phyloP scores from a whole-genome alignment of 2,797 vertebrate genomes.

The Macroramphosus scolopax region DNA sequence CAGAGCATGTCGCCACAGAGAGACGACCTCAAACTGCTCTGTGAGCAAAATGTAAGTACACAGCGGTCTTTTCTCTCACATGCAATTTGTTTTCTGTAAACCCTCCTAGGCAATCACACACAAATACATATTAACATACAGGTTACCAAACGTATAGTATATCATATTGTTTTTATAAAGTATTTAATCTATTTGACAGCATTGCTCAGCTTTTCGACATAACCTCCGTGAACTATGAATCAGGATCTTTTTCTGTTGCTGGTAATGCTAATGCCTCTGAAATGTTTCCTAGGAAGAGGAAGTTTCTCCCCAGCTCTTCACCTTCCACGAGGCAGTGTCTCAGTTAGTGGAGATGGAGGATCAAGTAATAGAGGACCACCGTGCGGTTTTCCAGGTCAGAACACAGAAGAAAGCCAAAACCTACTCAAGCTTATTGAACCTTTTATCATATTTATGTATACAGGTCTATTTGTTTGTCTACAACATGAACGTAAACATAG shows the following conservation, averaged over 20 bases:
- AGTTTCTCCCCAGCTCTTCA: conserved; percentile 95
- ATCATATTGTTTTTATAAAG: too few species aligned
- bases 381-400: conserved; percentile 92
- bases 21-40: conserved; percentile 97
- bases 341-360: conserved; percentile 99
- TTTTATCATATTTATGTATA: too few species aligned
- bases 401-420: background rate
- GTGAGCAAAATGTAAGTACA: conserved; percentile 94
- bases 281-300: conserved; percentile 86
- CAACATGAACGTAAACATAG: too few species aligned
- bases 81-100: too few species aligned
- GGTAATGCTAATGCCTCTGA: background rate
- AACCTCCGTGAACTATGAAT: too few species aligned
- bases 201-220: too few species aligned
- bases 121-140: too few species aligned
- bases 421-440: background rate
- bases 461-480: too few species aligned
- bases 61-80: background rate
- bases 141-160: too few species aligned
- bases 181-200: too few species aligned
- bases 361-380: conserved; percentile 95
- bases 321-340: conserved; percentile 96
- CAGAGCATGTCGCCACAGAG: conserved; percentile 93
- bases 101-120: too few species aligned
- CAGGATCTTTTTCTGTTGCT: too few species aligned